Percentiles rank a stretch among this genome's conserved stretches.
Evolutionary conservation across 2,888 invertebrate genomes (phyloP).

Genomic region (Altica lythri): DNA sequence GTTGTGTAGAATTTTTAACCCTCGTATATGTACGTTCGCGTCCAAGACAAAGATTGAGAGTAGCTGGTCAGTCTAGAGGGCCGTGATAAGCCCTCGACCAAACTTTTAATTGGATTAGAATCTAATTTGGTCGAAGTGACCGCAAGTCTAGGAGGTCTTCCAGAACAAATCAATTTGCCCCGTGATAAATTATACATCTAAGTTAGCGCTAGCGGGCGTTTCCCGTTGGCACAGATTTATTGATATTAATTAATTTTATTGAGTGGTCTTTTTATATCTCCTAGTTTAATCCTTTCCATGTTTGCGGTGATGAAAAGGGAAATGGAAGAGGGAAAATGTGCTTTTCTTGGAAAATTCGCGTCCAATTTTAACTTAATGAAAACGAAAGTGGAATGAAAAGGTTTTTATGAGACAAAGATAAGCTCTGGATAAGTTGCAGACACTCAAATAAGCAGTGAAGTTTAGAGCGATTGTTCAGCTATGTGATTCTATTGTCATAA

Average conservation of each 20-base stretch:
- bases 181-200: slow-evolving; percentile 48
- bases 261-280: slow-evolving; percentile 37
- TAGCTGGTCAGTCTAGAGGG: slow-evolving; percentile 42
- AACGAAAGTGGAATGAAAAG: slow-evolving; percentile 19
- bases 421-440: slow-evolving; percentile 16
- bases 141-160: slow-evolving; percentile 49
- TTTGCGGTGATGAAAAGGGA: slow-evolving; percentile 11
- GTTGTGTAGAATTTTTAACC: background rate
- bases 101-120: slow-evolving; percentile 61
- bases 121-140: slow-evolving; percentile 59
- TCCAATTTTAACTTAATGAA: slow-evolving; percentile 26
- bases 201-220: slow-evolving; percentile 27
- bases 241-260: slow-evolving; percentile 40
- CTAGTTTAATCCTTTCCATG: slow-evolving; percentile 21
- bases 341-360: slow-evolving; percentile 6
- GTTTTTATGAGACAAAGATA: slow-evolving; percentile 19
- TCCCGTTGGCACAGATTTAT: slow-evolving; percentile 38
- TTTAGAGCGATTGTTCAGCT: slow-evolving; percentile 6
- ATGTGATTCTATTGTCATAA: background rate
- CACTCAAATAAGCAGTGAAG: slow-evolving; percentile 14
- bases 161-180: slow-evolving; percentile 54
- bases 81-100: slow-evolving; percentile 49
- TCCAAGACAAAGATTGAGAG: slow-evolving; percentile 36
- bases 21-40: slow-evolving; percentile 18
- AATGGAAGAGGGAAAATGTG: slow-evolving; percentile 1